A percentile compares a stretch with the other conserved stretches of the same genome.
Conservation (phyloP, 2,113 vertebrate genomes). For the Poicephalus meyeri region DNA sequence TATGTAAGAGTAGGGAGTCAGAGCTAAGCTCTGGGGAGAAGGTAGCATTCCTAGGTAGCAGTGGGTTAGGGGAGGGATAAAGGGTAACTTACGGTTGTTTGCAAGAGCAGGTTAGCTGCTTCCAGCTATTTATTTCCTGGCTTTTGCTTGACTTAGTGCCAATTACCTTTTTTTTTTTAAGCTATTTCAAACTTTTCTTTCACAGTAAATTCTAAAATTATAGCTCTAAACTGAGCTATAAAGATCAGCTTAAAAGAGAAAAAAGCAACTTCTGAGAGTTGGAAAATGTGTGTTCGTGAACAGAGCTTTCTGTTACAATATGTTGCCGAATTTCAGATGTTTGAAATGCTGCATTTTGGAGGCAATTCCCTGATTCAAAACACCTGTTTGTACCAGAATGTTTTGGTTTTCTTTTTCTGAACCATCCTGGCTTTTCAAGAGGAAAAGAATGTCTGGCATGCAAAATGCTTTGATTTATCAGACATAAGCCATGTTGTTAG, state of each 20-base stretch:
- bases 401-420: constrained; percentile 17
- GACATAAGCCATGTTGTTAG: constrained; percentile 36
- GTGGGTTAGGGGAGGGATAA: not conserved
- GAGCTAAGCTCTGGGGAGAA: not conserved
- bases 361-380: constrained; percentile 5
- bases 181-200: not conserved
- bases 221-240: not conserved
- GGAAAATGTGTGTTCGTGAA: not conserved
- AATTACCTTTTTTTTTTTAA: not conserved
- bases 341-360: not conserved
- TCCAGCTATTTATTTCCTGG: not conserved
- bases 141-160: not conserved
- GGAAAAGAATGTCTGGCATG: constrained; percentile 28
- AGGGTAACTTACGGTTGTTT: not conserved
- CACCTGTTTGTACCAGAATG: constrained; percentile 12
- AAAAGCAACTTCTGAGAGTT: not conserved
- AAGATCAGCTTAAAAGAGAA: not conserved
- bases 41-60: not conserved
- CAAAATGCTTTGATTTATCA: constrained; percentile 60
- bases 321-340: not conserved
- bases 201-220: not conserved
- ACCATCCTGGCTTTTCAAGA: constrained; percentile 3
- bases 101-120: not conserved
- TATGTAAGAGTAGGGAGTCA: not conserved
- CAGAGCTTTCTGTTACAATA: not conserved